phyloP scores from a whole-genome alignment of 1,140 invertebrate species.

The Wiebesia pumilae region DNA sequence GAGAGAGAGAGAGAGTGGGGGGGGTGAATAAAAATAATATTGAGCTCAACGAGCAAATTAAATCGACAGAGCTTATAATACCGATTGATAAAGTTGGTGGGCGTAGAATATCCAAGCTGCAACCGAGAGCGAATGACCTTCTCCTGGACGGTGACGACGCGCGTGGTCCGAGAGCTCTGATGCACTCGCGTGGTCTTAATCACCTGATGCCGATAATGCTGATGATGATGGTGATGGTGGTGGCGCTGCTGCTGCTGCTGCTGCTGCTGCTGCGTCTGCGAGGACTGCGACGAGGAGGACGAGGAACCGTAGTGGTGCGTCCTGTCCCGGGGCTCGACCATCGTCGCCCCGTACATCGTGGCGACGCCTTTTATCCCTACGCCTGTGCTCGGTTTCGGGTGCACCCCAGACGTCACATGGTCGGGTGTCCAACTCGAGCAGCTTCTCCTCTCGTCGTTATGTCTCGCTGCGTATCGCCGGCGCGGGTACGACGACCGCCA shows the following conservation, averaged over 20 bases:
- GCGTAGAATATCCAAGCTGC: conserved; percentile 73
- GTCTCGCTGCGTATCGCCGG: not conserved
- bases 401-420: too few species aligned
- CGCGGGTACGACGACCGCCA: too few species aligned
- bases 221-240: conserved; percentile 59
- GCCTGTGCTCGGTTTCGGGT: not conserved
- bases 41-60: not conserved
- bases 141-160: conserved; percentile 73
- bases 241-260: conserved; percentile 44
- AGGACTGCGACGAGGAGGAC: not conserved
- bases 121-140: conserved; percentile 72
- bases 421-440: too few species aligned
- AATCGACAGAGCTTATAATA: conserved; percentile 53
- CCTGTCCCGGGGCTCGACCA: conserved; percentile 69
- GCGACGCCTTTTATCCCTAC: not conserved
- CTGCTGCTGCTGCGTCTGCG: not conserved
- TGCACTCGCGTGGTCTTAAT: conserved; percentile 71
- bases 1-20: not conserved
- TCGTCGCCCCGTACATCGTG: conserved; percentile 67
- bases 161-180: conserved; percentile 65
- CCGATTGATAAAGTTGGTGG: conserved; percentile 73
- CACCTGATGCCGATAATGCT: conserved; percentile 71
- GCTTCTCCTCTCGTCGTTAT: not conserved
- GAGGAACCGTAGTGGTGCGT: not conserved
- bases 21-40: not conserved